Evolutionary conservation across 35 echinoderm and acorn worm genomes (phyloP), one percentile per base, ranked within the genome.

Genomic region (Stichopus chloronotus): DNA sequence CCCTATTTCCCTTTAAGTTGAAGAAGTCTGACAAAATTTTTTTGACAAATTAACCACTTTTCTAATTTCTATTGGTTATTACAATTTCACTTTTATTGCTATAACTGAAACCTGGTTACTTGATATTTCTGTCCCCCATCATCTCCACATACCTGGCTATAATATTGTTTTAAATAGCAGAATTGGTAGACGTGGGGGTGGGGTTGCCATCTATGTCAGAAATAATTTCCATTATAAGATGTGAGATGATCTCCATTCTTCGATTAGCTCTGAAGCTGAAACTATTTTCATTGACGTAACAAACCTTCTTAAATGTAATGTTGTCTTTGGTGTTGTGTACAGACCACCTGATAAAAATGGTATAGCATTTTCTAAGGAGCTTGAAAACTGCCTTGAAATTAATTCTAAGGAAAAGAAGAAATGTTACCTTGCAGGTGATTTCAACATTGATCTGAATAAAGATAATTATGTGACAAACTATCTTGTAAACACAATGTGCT

Each of bases 391-490:
- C 24, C 78, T 81, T 25, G 25, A 81, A 25, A 81, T 12, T 7
- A 81, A 25, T 3, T 81, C 78, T 25, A 5, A 30, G 78, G 11
- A 80, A 14, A 80, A 80, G n/a, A 80, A 21, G 78, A 11, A 5
- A 43, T 80, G 78, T 80, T 80, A 25, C 11, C 78, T 80, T 25
- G 78, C 78, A 7, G 78, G 78, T 30, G 78, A 52, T 43, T 43
- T 43, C 3, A 43, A 43, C 30, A 43, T 43, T 43, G 30, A 43
- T 43, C 30, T 43, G 30, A 43, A 43, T 43, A 3, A 43, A 43
- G 30, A 3, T 43, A 43, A 43, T 43, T 43, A 43, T 43, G 30
- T 43, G 30, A 43, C 30, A 43, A 43, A 43, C 30, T 43, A 43
- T 43, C 3, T 43, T 43, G 30, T 43, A 43, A 43, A 43, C 30